Conservation (phyloP, 2,888 invertebrate species). For the Acanthosoma haemorrhoidale region DNA sequence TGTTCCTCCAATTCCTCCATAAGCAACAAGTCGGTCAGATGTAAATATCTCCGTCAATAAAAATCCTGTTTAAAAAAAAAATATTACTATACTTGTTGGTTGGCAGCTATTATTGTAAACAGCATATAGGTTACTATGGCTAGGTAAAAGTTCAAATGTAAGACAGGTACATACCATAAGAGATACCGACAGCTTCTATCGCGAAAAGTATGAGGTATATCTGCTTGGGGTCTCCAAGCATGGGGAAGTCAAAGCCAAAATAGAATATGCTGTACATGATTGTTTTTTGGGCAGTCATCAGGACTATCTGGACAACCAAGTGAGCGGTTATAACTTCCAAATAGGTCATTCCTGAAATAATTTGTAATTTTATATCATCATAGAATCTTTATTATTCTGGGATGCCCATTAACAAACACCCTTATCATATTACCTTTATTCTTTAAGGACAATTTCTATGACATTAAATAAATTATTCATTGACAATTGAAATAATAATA, state of each 20-base stretch:
- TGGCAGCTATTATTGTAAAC: background rate
- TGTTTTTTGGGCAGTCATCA: constrained; percentile 42
- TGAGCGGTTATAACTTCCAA: constrained; percentile 42
- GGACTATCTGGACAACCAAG: constrained; percentile 42
- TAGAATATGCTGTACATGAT: constrained; percentile 42
- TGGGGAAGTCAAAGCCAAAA: constrained; percentile 41
- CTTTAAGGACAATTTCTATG: no score
- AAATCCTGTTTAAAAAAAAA: constrained; percentile 37
- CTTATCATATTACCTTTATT: no score
- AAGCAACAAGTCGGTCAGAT: constrained; percentile 39
- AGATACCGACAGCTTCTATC: constrained; percentile 42
- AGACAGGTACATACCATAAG: constrained; percentile 40
- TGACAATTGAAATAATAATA: background rate
- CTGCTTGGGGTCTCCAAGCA: constrained; percentile 40
- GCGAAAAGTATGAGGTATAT: constrained; percentile 39
- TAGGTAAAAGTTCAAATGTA: background rate
- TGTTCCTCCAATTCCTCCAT: constrained; percentile 39
- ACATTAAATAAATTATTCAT: no score
- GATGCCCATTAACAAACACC: no score
- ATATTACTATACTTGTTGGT: background rate
- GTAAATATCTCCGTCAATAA: constrained; percentile 39
- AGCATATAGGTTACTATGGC: background rate
- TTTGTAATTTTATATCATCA: no score
- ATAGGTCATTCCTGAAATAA: constrained; percentile 42
- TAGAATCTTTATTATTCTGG: no score